A percentile compares a stretch with the other conserved stretches of the same genome.
phyloP scores from a whole-genome alignment of 1,140 invertebrate species.

The Anthonomus grandis region DNA sequence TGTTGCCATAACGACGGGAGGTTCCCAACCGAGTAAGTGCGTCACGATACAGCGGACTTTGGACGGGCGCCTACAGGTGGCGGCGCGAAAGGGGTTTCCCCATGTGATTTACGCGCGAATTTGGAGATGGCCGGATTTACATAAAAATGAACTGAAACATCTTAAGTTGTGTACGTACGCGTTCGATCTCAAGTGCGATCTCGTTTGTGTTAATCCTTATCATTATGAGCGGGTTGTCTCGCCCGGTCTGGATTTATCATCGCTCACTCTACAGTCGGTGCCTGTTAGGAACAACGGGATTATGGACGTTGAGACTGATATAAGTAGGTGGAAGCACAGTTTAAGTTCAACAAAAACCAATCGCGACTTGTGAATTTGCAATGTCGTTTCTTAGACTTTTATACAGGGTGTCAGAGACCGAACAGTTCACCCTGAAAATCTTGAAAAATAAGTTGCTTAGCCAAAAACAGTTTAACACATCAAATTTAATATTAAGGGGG shows the following conservation, averaged over 20 bases:
- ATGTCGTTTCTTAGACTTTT: not conserved
- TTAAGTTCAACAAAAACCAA: too few relatives aligned
- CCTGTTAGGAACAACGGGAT: constrained; percentile 51
- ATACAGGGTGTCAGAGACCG: too few relatives aligned
- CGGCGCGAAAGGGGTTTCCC: constrained; percentile 98
- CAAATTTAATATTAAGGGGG: too few relatives aligned
- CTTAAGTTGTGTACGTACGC: constrained; percentile 93
- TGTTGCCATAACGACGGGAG: constrained; percentile 95
- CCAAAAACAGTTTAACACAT: too few relatives aligned
- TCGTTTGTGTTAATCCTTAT: constrained; percentile 98
- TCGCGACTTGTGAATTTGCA: too few relatives aligned
- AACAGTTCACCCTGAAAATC: too few relatives aligned
- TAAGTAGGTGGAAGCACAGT: constrained; percentile 44
- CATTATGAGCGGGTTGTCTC: constrained; percentile 99
- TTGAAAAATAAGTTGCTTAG: too few relatives aligned
- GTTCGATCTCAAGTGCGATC: constrained; percentile 90
- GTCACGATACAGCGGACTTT: constrained; percentile 98
- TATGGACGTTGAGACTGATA: constrained; percentile 73
- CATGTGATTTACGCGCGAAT: constrained; percentile 98
- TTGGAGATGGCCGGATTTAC: constrained; percentile 98
- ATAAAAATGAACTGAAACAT: constrained; percentile 98
- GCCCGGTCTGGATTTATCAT: constrained; percentile 89
- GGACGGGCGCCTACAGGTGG: constrained; percentile 96
- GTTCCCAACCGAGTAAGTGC: constrained; percentile 95
- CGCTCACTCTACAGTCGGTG: constrained; percentile 73